A percentile compares a stretch with the other conserved stretches of the same genome.
These are phyloP conservation scores for Scyliorhinus canicula DNA, from an alignment of 2,797 vertebrate genomes.

Conservation along the genomic window DNA sequence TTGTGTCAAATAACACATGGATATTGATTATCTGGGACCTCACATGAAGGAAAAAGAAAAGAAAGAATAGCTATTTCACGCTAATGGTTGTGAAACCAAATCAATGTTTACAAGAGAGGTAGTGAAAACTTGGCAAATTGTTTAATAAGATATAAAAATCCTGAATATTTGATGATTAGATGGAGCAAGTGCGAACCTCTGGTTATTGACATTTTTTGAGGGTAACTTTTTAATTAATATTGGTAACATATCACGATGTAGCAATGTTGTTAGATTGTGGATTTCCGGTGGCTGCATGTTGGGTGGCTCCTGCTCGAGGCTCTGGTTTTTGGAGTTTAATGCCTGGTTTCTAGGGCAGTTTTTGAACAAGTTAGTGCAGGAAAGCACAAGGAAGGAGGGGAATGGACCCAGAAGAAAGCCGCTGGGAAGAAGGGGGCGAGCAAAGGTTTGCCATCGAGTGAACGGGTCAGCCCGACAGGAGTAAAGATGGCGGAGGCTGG, in stretches of 20 bases:
- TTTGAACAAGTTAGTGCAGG: too few species aligned
- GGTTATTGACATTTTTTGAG: background rate
- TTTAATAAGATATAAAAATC: background rate
- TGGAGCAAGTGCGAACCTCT: background rate
- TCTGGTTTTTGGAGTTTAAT: too few species aligned
- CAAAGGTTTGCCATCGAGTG: too few species aligned
- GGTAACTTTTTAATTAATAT: background rate
- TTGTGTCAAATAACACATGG: background rate
- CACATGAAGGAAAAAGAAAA: background rate
- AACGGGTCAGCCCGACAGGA: too few species aligned
- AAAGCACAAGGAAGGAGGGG: too few species aligned
- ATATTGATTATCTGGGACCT: background rate
- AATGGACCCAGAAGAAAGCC: too few species aligned
- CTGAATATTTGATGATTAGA: background rate
- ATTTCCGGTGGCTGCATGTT: too few species aligned
- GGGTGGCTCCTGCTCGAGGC: too few species aligned
- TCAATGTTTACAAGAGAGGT: background rate
- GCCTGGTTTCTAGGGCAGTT: too few species aligned
- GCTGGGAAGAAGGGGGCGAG: too few species aligned
- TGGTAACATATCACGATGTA: background rate
- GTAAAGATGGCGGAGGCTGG: too few species aligned
- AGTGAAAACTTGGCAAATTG: background rate
- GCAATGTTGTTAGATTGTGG: too few species aligned
- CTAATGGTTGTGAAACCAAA: background rate
- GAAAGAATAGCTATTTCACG: background rate